Evolutionary conservation across 2,797 vertebrate species (phyloP).

Genomic region (Alosa sapidissima): DNA sequence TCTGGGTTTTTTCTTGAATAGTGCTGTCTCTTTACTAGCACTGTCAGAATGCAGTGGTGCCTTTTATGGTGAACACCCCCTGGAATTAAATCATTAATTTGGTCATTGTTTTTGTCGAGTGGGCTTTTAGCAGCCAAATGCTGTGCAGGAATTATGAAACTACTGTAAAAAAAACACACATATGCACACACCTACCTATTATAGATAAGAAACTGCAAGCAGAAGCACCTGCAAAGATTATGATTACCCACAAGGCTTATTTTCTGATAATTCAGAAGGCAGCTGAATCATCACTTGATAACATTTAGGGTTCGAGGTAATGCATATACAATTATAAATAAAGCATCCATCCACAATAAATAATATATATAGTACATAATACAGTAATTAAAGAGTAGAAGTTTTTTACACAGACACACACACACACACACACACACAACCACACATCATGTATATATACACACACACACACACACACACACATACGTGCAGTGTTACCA

Average conservation of each 20-base stretch:
- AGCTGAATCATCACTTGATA: constrained; percentile 22
- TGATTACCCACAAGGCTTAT: constrained; percentile 7
- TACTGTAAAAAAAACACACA: neutral
- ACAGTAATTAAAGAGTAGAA: neutral
- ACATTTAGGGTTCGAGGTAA: neutral
- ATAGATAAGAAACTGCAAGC: constrained; percentile 20
- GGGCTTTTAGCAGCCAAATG: constrained; percentile 8
- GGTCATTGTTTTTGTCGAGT: constrained; percentile 16
- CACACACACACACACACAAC: too few species aligned
- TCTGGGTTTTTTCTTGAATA: neutral
- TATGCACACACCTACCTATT: neutral
- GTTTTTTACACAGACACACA: neutral
- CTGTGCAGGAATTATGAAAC: neutral
- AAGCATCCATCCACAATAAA: neutral
- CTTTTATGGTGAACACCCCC: constrained; percentile 14
- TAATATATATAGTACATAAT: neutral
- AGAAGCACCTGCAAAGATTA: constrained; percentile 17
- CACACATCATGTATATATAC: too few species aligned
- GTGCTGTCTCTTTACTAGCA: neutral
- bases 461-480: too few species aligned
- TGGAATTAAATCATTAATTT: constrained; percentile 21
- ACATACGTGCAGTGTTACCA: neutral
- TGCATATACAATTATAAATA: constrained; percentile 8
- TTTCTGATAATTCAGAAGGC: constrained; percentile 11
- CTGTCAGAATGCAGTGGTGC: constrained; percentile 13